Base-by-base conservation (phyloP, 2,888 invertebrate species). In the Agrilus mali region DNA sequence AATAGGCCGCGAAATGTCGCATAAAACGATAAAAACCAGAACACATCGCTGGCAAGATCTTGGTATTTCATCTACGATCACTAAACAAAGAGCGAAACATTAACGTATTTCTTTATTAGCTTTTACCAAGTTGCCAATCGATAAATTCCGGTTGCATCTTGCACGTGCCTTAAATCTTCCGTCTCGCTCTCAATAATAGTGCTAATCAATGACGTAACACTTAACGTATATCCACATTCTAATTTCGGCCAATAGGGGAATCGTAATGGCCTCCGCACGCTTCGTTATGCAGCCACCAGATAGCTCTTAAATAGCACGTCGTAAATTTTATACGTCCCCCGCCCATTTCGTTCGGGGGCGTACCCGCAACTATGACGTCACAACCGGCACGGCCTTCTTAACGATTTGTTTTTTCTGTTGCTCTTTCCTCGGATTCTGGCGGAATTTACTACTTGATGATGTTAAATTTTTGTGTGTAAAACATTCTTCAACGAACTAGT, bases 231-330 rank as follows among this genome's bases (percentile, higher is more conserved):
- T 60, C 56, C 42, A 50, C n/a, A 41, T 42, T 38, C 45, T 49
- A 49, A 42, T 48, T 53, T 59, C 65, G 66, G 67, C 74, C 74
- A 74, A 74, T 74, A 68, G 70, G 69, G 65, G 61, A 59, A 63
- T 65, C 67, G 73, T 74, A 73, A 74, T 74, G 74, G 74, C 74
- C 70, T 69, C 73, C 71, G 65, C 63, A 65, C 63, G 64, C 60
- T 68, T 66, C 66, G 61, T 60, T 63, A 63, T 62, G 62, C 61
- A 60, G 64, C 69, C 70, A 67, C 67, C 70, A 74, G 74, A 74
- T 74, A 73, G 68, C 73, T 65, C 62, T 66, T 67, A 67, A 65
- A 67, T 66, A 65, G 67, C 68, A 69, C 68, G 54, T 67, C 67
- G 57, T 69, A 69, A 69, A 68, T 68, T 67, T 64, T 59, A 60